phyloP scores from a whole-genome alignment of 2,797 vertebrate species.

The Gallirallus australis region DNA sequence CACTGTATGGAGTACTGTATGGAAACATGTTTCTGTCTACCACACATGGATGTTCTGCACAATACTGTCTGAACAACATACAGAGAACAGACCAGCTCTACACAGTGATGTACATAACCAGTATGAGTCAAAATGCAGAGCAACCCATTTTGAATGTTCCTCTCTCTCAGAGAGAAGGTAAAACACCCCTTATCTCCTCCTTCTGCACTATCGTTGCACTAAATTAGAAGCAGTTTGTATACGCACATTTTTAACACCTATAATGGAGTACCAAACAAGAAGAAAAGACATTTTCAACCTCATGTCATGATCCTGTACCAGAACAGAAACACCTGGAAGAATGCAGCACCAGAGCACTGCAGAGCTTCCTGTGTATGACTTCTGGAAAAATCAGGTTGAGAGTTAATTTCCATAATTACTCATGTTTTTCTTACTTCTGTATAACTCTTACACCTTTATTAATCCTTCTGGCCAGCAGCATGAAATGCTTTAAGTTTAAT shows the following conservation, averaged over 20 bases:
- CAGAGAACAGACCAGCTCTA: background rate
- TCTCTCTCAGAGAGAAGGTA: no score
- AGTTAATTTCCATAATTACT: background rate
- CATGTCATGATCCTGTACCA: background rate
- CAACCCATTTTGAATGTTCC: background rate
- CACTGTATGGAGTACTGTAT: fast-evolving
- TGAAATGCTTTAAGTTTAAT: background rate
- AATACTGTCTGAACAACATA: background rate
- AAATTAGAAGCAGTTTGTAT: background rate
- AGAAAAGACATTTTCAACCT: background rate
- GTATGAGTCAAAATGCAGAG: background rate
- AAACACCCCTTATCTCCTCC: background rate
- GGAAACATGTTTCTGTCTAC: background rate
- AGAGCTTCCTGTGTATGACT: background rate
- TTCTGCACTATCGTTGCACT: background rate
- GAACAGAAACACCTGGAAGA: background rate
- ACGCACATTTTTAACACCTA: background rate
- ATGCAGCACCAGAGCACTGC: fast-evolving
- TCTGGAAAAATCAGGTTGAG: background rate
- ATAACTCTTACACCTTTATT: slow-evolving; percentile 1
- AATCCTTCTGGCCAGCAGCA: slow-evolving; percentile 8
- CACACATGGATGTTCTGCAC: background rate
- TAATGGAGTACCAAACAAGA: background rate
- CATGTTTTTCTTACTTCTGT: background rate
- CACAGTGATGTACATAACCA: fast-evolving